A percentile compares a stretch with the other conserved stretches of the same genome.
Conservation (phyloP, 2,888 invertebrate genomes). For the Aphodius granarius region DNA sequence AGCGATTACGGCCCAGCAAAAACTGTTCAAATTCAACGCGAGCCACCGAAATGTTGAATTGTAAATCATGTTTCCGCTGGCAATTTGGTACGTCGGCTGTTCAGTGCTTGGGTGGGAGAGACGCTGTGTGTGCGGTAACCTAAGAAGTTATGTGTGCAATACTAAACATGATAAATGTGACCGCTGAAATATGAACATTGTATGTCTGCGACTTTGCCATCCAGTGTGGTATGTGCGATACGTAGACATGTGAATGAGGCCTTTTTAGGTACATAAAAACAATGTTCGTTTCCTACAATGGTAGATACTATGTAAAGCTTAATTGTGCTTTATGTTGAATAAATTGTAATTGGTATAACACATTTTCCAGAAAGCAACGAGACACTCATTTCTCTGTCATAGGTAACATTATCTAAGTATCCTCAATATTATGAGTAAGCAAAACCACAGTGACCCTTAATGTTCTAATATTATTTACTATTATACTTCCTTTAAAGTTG, state of each 20-base stretch:
- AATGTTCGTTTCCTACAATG: no score
- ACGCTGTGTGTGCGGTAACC: not conserved
- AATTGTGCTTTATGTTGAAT: not conserved
- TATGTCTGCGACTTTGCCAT: not conserved
- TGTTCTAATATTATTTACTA: no score
- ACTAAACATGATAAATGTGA: slow-evolving; percentile 24
- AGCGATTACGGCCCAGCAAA: not conserved
- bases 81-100: slow-evolving; percentile 14
- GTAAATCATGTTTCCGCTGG: slow-evolving; percentile 18
- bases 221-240: not conserved
- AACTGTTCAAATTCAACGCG: slow-evolving; percentile 2
- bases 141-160: slow-evolving; percentile 19
- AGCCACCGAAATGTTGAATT: slow-evolving; percentile 7
- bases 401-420: no score
- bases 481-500: no score
- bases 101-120: not conserved
- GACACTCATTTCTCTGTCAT: no score
- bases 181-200: slow-evolving; percentile 18
- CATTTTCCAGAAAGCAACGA: not conserved
- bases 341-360: not conserved
- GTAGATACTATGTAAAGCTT: not conserved
- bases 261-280: not conserved
- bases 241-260: not conserved
- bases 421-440: no score
- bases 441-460: not conserved